Base-by-base conservation (phyloP, 2,888 invertebrate genomes). In the Diabrotica balteata region DNA sequence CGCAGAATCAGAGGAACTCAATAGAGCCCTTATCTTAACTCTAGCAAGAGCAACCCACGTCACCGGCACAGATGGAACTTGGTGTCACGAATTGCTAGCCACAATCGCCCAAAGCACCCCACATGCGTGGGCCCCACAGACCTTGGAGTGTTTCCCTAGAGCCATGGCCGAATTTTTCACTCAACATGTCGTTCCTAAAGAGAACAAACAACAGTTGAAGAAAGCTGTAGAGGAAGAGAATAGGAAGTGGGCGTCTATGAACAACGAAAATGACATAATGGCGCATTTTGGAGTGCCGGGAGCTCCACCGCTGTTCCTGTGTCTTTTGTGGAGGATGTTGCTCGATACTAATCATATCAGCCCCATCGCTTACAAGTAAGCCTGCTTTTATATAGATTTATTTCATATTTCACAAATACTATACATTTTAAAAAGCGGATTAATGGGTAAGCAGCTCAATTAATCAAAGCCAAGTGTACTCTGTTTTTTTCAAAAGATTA, bases 241-340 rank as follows among this genome's bases (percentile, higher is more conserved):
- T 80, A 88, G 96, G 72, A 97, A 97, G 82, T 97, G 97, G 97
- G 93, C 93, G 53, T 94, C 95, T 0, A 97, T 98, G 97, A 95
- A 93, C 53, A 97, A 96, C 83, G 97, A 98, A 81, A 96, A 95
- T 81, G 97, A 97, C 81, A 95, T 97, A 51, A 95, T 98, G 77
- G 92, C 95, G 1, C 97, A 98, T 83, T 98, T 98, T 82, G 95
- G 96, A 1, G 93, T 95, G 17, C 93, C 94, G n/a, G 94, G 94
- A 51, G 95, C 96, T 4, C 95, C 96, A 47, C 92, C 94, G 0
- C 85, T 97, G 22, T 98, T 98, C 82, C 86, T 97, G 0, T 98
- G 97, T 80, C 87, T 98, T 43, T 85, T 98, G 4, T 98, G 96
- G 92, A 97, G 97, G 85, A 96, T 96, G 91, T 91, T 97, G 75